Conservation (phyloP, 2,113 vertebrate genomes). For the Pygoscelis antarcticus region DNA sequence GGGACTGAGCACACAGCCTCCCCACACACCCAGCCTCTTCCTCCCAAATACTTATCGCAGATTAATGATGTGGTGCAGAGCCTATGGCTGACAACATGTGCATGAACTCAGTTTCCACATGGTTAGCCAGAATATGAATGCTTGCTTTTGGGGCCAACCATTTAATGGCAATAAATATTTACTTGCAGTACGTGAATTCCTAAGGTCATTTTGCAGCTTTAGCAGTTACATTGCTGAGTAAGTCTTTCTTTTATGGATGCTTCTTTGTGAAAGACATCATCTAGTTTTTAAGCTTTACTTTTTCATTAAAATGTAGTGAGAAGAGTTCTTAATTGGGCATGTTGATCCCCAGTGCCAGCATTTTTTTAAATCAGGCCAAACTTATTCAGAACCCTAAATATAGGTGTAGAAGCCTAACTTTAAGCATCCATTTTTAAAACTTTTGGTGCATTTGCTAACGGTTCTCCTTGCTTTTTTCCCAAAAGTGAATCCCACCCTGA, state of each 20-base stretch:
- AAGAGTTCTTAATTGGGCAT: not conserved
- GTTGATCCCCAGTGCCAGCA: not conserved
- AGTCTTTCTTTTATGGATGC: not conserved
- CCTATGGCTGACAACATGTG: conserved; percentile 41
- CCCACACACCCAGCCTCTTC: conserved; percentile 14
- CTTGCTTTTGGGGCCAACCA: conserved; percentile 32
- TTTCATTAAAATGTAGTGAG: not conserved
- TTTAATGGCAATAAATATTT: conserved; percentile 60
- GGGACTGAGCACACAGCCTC: not conserved
- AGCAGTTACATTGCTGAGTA: not conserved
- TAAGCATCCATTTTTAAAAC: not conserved
- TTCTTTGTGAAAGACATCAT: not conserved
- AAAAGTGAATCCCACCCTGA: not conserved
- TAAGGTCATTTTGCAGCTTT: conserved; percentile 37
- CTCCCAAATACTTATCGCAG: conserved; percentile 41
- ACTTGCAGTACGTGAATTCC: conserved; percentile 43
- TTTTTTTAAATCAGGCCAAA: not conserved
- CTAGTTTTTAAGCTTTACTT: not conserved
- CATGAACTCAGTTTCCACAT: conserved; percentile 56
- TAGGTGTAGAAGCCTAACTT: not conserved
- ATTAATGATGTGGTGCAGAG: conserved; percentile 61
- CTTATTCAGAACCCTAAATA: not conserved
- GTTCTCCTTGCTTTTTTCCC: not conserved
- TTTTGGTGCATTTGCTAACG: not conserved
- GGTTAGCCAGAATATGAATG: conserved; percentile 8